Evolutionary conservation across 1,140 invertebrate genomes (phyloP).

Genomic region (Platyscapa corneri): DNA sequence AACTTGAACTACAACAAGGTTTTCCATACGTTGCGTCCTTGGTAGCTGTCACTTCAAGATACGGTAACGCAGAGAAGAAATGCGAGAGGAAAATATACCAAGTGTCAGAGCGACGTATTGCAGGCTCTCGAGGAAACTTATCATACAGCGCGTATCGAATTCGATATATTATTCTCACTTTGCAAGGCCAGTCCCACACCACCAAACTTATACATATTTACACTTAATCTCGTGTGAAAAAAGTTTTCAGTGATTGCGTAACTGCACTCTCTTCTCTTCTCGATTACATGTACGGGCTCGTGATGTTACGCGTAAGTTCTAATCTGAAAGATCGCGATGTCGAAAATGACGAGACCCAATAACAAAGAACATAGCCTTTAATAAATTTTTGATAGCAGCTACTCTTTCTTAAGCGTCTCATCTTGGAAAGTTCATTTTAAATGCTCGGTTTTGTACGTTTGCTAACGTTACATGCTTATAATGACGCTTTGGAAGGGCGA

Average conservation of each 20-base stretch:
- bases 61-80: background rate
- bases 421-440: no score
- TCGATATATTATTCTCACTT: conserved; percentile 37
- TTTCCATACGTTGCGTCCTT: conserved; percentile 20
- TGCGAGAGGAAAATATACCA: background rate
- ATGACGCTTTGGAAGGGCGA: background rate
- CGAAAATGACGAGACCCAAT: background rate
- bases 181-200: conserved; percentile 32
- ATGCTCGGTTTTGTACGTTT: no score
- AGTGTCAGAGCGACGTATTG: background rate
- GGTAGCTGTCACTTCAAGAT: background rate
- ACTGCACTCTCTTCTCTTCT: background rate
- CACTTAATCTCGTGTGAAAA: conserved; percentile 4
- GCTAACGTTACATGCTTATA: no score
- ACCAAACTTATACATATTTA: background rate
- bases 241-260: conserved; percentile 3
- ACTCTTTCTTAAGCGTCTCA: no score
- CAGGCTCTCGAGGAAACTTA: conserved; percentile 22
- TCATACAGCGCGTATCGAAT: conserved; percentile 29
- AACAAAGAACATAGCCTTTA: no score
- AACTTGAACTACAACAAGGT: background rate
- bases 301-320: conserved; percentile 22
- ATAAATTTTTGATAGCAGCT: no score
- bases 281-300: conserved; percentile 1
- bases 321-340: no score